Conservation (phyloP, 2,797 vertebrate species). For the Fistularia tabacaria region DNA sequence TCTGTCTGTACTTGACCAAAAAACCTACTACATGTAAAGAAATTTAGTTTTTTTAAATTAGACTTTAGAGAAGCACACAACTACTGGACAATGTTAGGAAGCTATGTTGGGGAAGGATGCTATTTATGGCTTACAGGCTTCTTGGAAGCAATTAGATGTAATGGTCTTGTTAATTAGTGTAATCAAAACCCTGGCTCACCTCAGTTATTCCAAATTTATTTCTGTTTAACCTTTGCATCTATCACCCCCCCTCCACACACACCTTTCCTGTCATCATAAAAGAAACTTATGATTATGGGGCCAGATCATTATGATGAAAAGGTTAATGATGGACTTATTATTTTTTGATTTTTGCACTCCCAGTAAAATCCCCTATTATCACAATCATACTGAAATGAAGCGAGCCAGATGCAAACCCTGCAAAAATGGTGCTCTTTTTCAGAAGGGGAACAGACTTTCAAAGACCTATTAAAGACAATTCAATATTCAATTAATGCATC, state of each 20-base stretch:
- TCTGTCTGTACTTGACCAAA: too few species aligned
- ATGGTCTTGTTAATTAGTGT: conserved; percentile 70
- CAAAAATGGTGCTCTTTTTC: too few species aligned
- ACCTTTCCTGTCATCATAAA: conserved; percentile 37
- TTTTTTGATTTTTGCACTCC: background rate
- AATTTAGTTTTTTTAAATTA: too few species aligned
- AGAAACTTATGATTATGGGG: conserved; percentile 46
- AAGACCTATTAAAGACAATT: too few species aligned
- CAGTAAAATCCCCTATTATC: conserved; percentile 1
- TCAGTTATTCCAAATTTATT: conserved; percentile 61
- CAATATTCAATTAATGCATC: too few species aligned
- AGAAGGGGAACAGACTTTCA: too few species aligned
- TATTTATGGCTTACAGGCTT: conserved; percentile 35
- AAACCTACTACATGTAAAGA: too few species aligned
- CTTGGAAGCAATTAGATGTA: conserved; percentile 66
- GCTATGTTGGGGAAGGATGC: conserved; percentile 9
- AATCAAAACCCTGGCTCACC: conserved; percentile 55
- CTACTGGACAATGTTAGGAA: background rate
- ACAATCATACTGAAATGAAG: background rate
- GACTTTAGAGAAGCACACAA: too few species aligned
- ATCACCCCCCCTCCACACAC: conserved; percentile 45
- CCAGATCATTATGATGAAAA: conserved; percentile 50
- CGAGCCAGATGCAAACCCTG: too few species aligned
- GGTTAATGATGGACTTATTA: conserved; percentile 44
- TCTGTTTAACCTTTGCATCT: conserved; percentile 60